phyloP scores from a whole-genome alignment of 1,140 invertebrate species.

The Apocrypta bakeri region DNA sequence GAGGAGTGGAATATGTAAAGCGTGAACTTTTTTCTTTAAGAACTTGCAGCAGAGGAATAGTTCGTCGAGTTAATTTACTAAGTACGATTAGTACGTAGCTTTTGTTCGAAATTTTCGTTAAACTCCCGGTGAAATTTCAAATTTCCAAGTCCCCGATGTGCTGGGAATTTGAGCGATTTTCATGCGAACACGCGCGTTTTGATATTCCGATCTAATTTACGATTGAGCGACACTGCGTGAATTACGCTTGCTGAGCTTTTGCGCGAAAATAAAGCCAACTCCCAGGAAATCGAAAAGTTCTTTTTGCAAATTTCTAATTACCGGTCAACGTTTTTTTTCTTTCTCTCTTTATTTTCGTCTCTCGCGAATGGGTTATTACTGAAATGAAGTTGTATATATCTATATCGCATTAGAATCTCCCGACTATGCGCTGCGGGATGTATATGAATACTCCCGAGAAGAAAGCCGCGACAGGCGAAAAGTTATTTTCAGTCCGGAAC shows the following conservation, averaged over 20 bases:
- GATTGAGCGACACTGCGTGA: not conserved
- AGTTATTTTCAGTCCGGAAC: not conserved
- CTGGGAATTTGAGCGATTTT: not conserved
- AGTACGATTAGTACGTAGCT: not conserved
- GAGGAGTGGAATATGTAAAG: conserved; percentile 3
- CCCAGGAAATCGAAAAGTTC: not conserved
- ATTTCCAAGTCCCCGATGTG: not conserved
- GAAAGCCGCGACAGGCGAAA: not conserved
- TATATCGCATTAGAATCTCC: not conserved
- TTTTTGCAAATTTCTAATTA: conserved; percentile 6
- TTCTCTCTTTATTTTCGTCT: not conserved
- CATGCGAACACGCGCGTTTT: not conserved
- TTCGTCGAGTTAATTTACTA: not conserved
- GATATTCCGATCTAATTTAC: not conserved
- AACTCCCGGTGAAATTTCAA: not conserved
- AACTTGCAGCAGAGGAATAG: not conserved
- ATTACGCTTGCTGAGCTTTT: not conserved
- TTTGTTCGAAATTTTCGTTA: not conserved
- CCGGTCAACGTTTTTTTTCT: not conserved
- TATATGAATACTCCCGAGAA: conserved; percentile 26
- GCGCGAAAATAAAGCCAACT: not conserved
- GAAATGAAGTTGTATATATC: not conserved
- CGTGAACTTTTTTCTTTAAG: not conserved
- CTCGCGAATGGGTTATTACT: not conserved
- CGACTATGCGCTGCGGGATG: not conserved